A percentile compares a stretch with the other conserved stretches of the same genome.
Evolutionary conservation across 1,140 invertebrate genomes (phyloP).

Genomic region (Brachionus koreanus): DNA sequence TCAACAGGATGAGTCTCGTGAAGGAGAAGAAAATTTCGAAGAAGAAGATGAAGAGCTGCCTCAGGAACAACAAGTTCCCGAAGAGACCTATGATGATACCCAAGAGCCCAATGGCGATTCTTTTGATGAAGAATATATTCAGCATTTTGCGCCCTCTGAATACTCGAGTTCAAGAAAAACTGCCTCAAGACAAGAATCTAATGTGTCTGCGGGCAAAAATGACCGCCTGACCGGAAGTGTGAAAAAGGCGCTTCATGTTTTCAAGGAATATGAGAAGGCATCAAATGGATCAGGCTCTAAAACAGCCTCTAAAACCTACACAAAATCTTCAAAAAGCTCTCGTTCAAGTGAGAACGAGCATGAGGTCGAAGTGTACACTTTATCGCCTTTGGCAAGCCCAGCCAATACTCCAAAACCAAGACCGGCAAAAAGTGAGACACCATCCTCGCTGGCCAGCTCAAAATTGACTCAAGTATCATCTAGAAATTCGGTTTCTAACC

Average conservation of each 20-base stretch:
- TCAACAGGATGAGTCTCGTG: background rate
- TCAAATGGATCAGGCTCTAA: background rate
- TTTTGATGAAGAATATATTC: conserved; percentile 31
- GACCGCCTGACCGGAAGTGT: conserved; percentile 18
- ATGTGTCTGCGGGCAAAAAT: background rate
- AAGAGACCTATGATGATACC: background rate
- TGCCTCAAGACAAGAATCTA: background rate
- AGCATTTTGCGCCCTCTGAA: background rate
- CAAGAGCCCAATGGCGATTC: background rate
- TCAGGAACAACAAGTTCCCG: background rate
- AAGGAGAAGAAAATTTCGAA: background rate
- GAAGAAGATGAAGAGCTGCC: background rate
- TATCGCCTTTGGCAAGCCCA: background rate
- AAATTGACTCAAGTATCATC: conserved; percentile 7
- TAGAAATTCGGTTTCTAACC: background rate
- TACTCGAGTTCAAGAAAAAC: background rate
- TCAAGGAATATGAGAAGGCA: background rate
- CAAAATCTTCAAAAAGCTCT: background rate
- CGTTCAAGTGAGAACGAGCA: background rate
- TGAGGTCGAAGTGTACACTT: conserved; percentile 12
- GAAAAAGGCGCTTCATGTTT: background rate
- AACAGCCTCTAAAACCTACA: background rate
- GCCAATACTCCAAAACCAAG: background rate
- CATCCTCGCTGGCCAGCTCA: background rate
- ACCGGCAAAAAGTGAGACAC: background rate